Conservation (phyloP, 2,888 invertebrate species). For the Linhomoeus sp. region DNA sequence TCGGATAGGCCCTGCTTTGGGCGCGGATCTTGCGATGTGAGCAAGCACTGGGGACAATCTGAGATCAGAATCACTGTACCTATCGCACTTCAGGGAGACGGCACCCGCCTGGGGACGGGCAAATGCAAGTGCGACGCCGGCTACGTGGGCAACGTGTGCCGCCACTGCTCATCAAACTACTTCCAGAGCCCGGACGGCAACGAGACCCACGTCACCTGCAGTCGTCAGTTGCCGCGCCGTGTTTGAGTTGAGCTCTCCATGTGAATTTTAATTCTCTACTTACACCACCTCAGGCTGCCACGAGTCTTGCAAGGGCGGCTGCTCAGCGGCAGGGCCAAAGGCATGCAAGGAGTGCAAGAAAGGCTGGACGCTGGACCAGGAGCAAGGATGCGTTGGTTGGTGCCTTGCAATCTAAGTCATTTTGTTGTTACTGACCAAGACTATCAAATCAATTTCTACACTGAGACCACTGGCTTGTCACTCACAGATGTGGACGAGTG, state of each 20-base stretch:
- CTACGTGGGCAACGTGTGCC: conserved; percentile 56
- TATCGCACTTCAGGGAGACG: conserved; percentile 54
- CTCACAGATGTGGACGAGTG: conserved; percentile 3
- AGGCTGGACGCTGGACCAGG: neutral
- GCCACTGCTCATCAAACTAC: conserved; percentile 44
- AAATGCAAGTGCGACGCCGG: conserved; percentile 64
- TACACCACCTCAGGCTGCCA: conserved; percentile 20
- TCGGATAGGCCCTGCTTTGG: conserved; percentile 53
- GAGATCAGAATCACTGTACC: no score
- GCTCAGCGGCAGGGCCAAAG: conserved; percentile 11
- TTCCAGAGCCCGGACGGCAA: conserved; percentile 9
- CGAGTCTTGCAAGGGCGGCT: conserved; percentile 21
- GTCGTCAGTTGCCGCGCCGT: conserved; percentile 13
- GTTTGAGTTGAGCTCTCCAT: no score
- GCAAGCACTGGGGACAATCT: neutral
- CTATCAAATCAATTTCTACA: no score
- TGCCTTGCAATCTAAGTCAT: neutral
- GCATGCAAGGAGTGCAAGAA: conserved; percentile 16
- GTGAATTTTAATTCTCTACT: no score
- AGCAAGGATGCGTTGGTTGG: neutral
- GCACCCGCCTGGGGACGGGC: conserved; percentile 78
- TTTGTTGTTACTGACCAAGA: no score
- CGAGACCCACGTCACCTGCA: conserved; percentile 10
- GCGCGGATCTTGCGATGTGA: conserved; percentile 53
- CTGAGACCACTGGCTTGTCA: no score